Evolutionary conservation across 2,113 vertebrate genomes (phyloP).

Genomic region (Synodontis membranacea): DNA sequence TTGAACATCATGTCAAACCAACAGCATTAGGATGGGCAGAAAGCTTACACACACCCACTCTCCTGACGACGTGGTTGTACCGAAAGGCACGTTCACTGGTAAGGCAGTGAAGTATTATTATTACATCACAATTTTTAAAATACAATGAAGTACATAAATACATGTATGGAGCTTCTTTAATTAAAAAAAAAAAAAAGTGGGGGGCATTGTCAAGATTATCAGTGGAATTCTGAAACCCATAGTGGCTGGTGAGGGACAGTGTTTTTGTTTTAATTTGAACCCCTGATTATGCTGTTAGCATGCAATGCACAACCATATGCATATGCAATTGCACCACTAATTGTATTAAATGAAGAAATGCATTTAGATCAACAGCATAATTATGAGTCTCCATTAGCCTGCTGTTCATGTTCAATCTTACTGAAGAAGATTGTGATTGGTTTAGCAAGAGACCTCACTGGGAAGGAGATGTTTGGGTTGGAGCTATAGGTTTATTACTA

Average conservation of each 20-base stretch:
- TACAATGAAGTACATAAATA: background rate
- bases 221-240: background rate
- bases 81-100: background rate
- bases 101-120: background rate
- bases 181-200: background rate
- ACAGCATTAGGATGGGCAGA: background rate
- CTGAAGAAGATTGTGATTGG: background rate
- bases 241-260: background rate
- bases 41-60: background rate
- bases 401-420: conserved; percentile 7
- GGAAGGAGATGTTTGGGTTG: background rate
- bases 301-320: conserved; percentile 4
- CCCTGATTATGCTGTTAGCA: background rate
- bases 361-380: conserved; percentile 6
- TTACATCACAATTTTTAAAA: background rate
- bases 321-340: background rate
- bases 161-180: background rate
- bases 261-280: conserved; percentile 7
- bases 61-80: background rate
- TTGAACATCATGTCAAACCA: background rate
- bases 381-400: background rate
- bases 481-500: background rate
- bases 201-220: background rate
- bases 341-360: conserved; percentile 11
- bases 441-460: background rate